Conservation (phyloP, 2,888 invertebrate genomes). For the Agrilus biguttatus region DNA sequence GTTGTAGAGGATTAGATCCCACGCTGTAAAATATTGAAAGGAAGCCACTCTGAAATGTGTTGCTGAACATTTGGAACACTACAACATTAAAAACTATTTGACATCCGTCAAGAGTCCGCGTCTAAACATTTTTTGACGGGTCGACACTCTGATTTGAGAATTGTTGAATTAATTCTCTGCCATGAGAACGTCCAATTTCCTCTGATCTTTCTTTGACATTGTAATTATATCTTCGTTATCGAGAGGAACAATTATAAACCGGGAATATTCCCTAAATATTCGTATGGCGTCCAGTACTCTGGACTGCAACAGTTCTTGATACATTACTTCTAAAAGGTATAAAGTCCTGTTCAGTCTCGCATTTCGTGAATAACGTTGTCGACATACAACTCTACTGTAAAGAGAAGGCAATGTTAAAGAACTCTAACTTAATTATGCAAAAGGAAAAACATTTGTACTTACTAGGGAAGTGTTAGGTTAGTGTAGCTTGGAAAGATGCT, state of each 20-base stretch:
- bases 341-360: conserved; percentile 39
- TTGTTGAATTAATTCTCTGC: conserved; percentile 5
- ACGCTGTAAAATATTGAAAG: conserved; percentile 52
- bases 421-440: not conserved
- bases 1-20: conserved; percentile 48
- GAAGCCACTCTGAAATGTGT: conserved; percentile 53
- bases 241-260: conserved; percentile 34
- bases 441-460: conserved; percentile 25
- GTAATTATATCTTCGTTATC: conserved; percentile 18
- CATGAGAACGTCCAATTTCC: conserved; percentile 21
- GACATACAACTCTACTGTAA: conserved; percentile 48
- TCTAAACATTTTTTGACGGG: conserved; percentile 3
- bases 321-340: conserved; percentile 45
- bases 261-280: conserved; percentile 49
- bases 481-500: conserved; percentile 48
- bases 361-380: conserved; percentile 41
- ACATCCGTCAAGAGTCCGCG: conserved; percentile 4
- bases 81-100: conserved; percentile 2
- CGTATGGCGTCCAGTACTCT: conserved; percentile 49
- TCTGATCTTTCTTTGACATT: conserved; percentile 20
- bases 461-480: conserved; percentile 44
- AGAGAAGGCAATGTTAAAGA: not conserved
- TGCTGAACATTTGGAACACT: conserved; percentile 42
- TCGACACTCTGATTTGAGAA: conserved; percentile 4
- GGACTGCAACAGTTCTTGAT: conserved; percentile 44